Percentiles rank a stretch among this genome's conserved stretches.
Evolutionary conservation across 2,888 invertebrate species (phyloP).

Genomic region (Crioceris asparagi): DNA sequence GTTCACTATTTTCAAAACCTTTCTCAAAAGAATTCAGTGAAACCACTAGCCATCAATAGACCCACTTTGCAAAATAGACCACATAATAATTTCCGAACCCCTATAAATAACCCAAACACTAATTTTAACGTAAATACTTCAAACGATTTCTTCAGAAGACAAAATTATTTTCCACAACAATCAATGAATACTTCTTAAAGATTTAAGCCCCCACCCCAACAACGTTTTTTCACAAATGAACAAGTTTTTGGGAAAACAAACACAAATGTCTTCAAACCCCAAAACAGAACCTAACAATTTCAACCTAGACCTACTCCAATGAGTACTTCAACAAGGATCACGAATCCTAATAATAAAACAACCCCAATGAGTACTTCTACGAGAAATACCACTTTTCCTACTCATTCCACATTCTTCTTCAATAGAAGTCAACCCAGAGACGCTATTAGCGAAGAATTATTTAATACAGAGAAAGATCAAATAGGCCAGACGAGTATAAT

Average conservation of each 20-base stretch:
- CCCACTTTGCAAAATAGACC: too few relatives aligned
- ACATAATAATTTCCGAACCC: neutral
- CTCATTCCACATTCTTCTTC: too few relatives aligned
- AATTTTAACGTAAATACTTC: too few relatives aligned
- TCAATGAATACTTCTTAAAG: neutral
- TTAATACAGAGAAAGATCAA: neutral
- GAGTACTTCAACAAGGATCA: neutral
- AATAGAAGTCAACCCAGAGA: too few relatives aligned
- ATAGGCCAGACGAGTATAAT: neutral
- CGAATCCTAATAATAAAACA: too few relatives aligned
- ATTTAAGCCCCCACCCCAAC: neutral
- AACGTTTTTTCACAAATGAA: constrained; percentile 4
- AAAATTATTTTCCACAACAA: constrained; percentile 1
- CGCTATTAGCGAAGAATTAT: neutral
- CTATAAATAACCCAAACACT: neutral
- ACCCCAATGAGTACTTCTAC: constrained; percentile 4
- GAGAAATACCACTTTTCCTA: constrained; percentile 1
- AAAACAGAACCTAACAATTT: too few relatives aligned
- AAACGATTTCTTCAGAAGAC: too few relatives aligned
- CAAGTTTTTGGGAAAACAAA: too few relatives aligned
- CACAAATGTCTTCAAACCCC: neutral
- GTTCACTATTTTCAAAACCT: constrained; percentile 3
- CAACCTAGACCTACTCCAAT: too few relatives aligned
- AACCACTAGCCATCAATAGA: neutral
- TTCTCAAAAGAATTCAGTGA: too few relatives aligned